phyloP scores from a whole-genome alignment of 1,140 invertebrate genomes.

The Drosophila pectinifera region DNA sequence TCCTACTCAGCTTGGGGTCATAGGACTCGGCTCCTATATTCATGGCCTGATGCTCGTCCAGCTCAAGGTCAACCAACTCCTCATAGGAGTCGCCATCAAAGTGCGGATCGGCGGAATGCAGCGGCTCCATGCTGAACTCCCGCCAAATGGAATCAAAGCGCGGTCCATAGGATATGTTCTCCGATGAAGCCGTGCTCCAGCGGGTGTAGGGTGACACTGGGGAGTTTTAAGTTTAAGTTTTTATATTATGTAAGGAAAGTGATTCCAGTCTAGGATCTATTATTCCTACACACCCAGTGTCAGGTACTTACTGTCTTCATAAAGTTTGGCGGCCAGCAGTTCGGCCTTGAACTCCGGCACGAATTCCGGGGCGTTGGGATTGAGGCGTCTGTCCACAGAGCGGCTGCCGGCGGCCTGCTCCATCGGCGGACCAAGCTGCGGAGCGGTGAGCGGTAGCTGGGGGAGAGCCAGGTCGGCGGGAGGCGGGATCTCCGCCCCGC shows the following conservation, averaged over 20 bases:
- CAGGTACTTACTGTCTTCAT: conserved; percentile 53
- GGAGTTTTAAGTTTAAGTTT: not conserved
- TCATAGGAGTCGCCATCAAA: not conserved
- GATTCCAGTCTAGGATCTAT: no score
- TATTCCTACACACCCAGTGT: no score
- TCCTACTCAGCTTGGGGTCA: conserved; percentile 8
- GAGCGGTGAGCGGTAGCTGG: not conserved
- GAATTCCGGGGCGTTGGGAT: conserved; percentile 65
- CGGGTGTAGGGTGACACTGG: conserved; percentile 39
- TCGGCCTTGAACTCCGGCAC: conserved; percentile 39
- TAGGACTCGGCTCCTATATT: conserved; percentile 33
- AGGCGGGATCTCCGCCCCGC: conserved; percentile 5
- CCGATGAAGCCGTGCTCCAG: conserved; percentile 50
- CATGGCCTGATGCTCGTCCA: conserved; percentile 30
- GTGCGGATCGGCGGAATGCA: not conserved
- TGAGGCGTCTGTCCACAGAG: conserved; percentile 49
- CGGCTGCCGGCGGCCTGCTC: conserved; percentile 18
- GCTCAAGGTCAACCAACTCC: conserved; percentile 14
- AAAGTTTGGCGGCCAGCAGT: conserved; percentile 47
- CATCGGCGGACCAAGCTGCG: not conserved
- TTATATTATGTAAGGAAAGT: no score
- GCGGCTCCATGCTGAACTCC: conserved; percentile 25
- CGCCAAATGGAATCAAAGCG: conserved; percentile 66
- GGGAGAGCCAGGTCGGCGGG: not conserved
- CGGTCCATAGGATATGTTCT: conserved; percentile 44